Percentiles rank a stretch among this genome's conserved stretches.
Evolutionary conservation across 1,140 invertebrate species (phyloP).

Genomic region (Ctenoplectra terminalis): DNA sequence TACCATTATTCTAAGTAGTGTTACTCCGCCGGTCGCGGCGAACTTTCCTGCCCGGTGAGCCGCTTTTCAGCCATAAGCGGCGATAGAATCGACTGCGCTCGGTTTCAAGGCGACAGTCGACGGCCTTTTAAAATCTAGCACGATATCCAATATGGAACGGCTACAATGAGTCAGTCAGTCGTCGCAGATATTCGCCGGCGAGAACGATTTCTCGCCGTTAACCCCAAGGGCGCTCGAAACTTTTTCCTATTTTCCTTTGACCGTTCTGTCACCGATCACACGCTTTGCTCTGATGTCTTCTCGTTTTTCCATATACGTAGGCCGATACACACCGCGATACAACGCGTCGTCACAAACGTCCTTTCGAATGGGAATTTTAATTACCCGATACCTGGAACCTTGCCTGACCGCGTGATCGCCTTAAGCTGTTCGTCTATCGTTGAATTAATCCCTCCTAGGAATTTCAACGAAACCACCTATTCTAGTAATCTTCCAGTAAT

Average conservation of each 20-base stretch:
- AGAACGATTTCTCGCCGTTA: slow-evolving; percentile 49
- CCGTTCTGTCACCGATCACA: not conserved
- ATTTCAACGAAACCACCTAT: not conserved
- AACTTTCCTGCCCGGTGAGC: slow-evolving; percentile 30
- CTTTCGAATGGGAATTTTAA: slow-evolving; percentile 39
- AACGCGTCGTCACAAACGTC: not conserved
- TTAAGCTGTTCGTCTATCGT: not conserved
- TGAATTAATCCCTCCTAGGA: not conserved
- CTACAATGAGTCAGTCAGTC: slow-evolving; percentile 47
- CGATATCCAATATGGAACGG: slow-evolving; percentile 50
- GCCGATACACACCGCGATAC: not conserved
- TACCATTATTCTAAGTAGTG: not conserved
- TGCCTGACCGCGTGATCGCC: not conserved
- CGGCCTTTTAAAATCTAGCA: slow-evolving; percentile 56
- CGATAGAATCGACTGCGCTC: not conserved
- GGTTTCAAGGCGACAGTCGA: slow-evolving; percentile 42
- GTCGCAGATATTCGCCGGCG: slow-evolving; percentile 15
- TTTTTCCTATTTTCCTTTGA: slow-evolving; percentile 33
- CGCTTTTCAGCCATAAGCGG: slow-evolving; percentile 47
- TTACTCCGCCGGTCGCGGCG: not conserved
- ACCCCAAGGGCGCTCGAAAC: slow-evolving; percentile 32
- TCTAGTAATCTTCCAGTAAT: not conserved
- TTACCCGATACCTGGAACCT: slow-evolving; percentile 41
- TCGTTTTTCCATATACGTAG: slow-evolving; percentile 6
- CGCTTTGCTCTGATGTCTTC: not conserved